Base-by-base conservation (phyloP, 2,113 vertebrate species). In the Limnothrissa miodon region DNA sequence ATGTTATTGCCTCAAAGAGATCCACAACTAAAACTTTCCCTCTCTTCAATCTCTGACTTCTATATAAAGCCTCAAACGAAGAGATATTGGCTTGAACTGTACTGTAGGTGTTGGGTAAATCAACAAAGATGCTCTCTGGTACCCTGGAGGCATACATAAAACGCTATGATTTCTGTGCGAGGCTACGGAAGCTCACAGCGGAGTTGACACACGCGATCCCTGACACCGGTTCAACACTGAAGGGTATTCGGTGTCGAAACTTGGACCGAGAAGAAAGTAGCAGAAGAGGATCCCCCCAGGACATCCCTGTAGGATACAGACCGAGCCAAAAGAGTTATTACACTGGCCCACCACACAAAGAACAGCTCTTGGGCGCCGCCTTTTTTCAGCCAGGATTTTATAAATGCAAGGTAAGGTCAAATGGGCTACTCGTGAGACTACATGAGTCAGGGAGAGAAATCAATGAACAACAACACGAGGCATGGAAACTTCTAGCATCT, bases 141-240 rank as follows among this genome's bases (percentile, higher is more conserved):
- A 74, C 33, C 66, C 66, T 33, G 81, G 36, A 90, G 87, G 88
- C 86, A 81, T 86, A 91, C 89, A 91, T 89, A 91, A 91, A 88
- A 70, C 85, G 82, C 39, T 86, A 29, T 83, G 86, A 87, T 87
- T 87, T 88, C 87, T 86, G 92, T 89, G 88, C 89, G 88, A 90
- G 89, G 87, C 85, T 86, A 88, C 85, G 85, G 86, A 84, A 88
- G 93, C 89, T 88, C 91, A 78, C 92, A 70, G 86, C 0, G 85
- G 91, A 45, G 90, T 83, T 80, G 89, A 90, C 89, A 91, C 88
- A 11, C 45, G 80, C 86, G 87, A 91, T 89, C 91, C 89, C 86
- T 17, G 80, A 90, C 92, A 92, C 90, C 88, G 90, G 83, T 92
- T 93, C 91, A 94, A 91, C 93, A 87, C 80, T 82, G 81, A 87